Conservation (phyloP, 2,888 invertebrate species). For the Electrophaes corylata region DNA sequence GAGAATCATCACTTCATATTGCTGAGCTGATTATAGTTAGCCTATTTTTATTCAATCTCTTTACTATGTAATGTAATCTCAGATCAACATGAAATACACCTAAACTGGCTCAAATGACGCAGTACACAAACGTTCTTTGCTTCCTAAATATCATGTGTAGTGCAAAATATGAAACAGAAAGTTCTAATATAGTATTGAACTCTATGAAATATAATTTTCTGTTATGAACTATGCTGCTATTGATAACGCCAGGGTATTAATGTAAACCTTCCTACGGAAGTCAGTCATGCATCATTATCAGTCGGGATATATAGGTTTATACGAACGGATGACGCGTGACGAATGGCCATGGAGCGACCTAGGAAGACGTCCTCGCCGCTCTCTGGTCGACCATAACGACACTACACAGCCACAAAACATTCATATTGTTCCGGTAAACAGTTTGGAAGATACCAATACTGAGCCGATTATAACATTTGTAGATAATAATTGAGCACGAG, state of each 20-base stretch:
- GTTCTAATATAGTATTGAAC: not conserved
- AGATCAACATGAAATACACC: no score
- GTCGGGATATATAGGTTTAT: slow-evolving; percentile 29
- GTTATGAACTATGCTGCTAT: slow-evolving; percentile 8
- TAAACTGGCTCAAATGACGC: no score
- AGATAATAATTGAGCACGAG: not conserved
- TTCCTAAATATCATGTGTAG: no score
- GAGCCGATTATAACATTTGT: not conserved
- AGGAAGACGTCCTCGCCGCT: slow-evolving; percentile 67
- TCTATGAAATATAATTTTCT: not conserved
- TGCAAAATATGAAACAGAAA: not conserved
- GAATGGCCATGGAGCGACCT: slow-evolving; percentile 72
- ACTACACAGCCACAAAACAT: slow-evolving; percentile 49
- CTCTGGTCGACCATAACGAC: slow-evolving; percentile 70
- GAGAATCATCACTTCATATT: no score
- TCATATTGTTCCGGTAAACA: slow-evolving; percentile 50
- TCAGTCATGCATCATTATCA: slow-evolving; percentile 18
- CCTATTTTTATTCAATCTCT: no score
- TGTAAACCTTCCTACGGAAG: slow-evolving; percentile 20
- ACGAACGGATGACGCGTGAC: slow-evolving; percentile 72
- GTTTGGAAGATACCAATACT: slow-evolving; percentile 37
- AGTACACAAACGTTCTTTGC: no score
- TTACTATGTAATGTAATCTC: no score
- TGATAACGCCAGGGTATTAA: slow-evolving; percentile 14
- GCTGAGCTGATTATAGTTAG: no score